Conservation (phyloP, 2,113 vertebrate genomes). For the Apteryx mantelli region DNA sequence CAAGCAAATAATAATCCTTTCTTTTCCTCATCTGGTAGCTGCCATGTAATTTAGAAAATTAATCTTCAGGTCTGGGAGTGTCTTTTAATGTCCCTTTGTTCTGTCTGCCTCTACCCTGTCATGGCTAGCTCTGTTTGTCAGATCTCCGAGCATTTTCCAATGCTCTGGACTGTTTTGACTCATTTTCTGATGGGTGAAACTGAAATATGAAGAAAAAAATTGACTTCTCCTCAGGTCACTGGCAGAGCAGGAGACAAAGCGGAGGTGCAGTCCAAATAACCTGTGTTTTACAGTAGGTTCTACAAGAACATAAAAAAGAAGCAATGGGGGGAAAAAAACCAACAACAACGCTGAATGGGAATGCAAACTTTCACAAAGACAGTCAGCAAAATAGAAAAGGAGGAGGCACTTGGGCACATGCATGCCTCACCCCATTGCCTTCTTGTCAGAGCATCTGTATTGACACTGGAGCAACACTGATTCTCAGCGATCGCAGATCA, state of each 20-base stretch:
- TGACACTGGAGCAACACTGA: not conserved
- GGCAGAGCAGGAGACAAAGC: not conserved
- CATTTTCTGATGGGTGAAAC: not conserved
- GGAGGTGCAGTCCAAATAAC: not conserved
- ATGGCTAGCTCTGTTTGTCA: accelerated
- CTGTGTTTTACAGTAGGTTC: not conserved
- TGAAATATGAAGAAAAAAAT: not conserved
- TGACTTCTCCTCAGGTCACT: not conserved
- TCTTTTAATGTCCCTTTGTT: not conserved
- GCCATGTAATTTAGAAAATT: constrained; percentile 40
- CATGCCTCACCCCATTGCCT: not conserved
- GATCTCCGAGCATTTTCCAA: not conserved
- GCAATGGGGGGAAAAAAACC: not conserved
- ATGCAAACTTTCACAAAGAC: not conserved
- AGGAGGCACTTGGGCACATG: accelerated
- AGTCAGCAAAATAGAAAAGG: not conserved
- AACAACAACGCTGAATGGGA: not conserved
- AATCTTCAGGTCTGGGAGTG: not conserved
- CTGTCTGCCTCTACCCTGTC: not conserved
- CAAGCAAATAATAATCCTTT: constrained; percentile 6
- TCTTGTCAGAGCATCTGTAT: not conserved
- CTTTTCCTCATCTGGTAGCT: not conserved
- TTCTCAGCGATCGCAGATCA: not conserved
- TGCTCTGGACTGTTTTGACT: not conserved
- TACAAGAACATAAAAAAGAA: not conserved